phyloP scores from a whole-genome alignment of 2,888 invertebrate species.

The Dynastes tityus region DNA sequence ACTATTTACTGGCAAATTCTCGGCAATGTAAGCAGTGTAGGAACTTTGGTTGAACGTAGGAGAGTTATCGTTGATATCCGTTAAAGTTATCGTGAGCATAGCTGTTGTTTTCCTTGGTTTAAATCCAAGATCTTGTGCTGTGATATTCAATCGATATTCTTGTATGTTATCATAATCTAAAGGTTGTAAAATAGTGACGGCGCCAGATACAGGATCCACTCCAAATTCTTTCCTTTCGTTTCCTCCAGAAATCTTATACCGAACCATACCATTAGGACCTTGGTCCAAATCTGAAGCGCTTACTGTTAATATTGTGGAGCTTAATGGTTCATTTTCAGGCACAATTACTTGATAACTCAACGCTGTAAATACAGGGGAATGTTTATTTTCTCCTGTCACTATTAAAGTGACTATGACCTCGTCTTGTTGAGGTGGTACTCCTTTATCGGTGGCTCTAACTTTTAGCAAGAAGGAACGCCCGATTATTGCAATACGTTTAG shows the following conservation, averaged over 20 bases:
- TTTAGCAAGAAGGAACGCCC: slow-evolving; percentile 80
- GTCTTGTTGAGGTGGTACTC: slow-evolving; percentile 89
- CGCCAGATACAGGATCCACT: slow-evolving; percentile 84
- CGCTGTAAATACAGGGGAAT: slow-evolving; percentile 87
- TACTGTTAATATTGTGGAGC: slow-evolving; percentile 88
- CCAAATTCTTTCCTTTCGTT: slow-evolving; percentile 86
- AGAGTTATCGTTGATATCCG: slow-evolving; percentile 95
- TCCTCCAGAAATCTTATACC: slow-evolving; percentile 88
- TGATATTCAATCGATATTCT: slow-evolving; percentile 89
- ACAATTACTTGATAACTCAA: slow-evolving; percentile 91
- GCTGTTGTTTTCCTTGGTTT: slow-evolving; percentile 84
- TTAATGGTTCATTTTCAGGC: slow-evolving; percentile 91
- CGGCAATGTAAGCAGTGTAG: slow-evolving; percentile 86
- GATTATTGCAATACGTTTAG: slow-evolving; percentile 73
- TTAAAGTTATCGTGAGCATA: slow-evolving; percentile 87
- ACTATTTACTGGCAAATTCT: slow-evolving; percentile 85
- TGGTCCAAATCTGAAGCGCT: slow-evolving; percentile 88
- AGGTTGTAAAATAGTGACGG: slow-evolving; percentile 83
- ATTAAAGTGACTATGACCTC: slow-evolving; percentile 82
- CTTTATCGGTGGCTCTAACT: slow-evolving; percentile 87
- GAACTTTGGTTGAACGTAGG: slow-evolving; percentile 86
- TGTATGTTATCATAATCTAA: slow-evolving; percentile 91
- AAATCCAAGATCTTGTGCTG: slow-evolving; percentile 90
- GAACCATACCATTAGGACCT: slow-evolving; percentile 92
- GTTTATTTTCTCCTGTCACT: slow-evolving; percentile 88